Evolutionary conservation across 2,888 invertebrate genomes (phyloP).

Genomic region (Mimachlamys varia): DNA sequence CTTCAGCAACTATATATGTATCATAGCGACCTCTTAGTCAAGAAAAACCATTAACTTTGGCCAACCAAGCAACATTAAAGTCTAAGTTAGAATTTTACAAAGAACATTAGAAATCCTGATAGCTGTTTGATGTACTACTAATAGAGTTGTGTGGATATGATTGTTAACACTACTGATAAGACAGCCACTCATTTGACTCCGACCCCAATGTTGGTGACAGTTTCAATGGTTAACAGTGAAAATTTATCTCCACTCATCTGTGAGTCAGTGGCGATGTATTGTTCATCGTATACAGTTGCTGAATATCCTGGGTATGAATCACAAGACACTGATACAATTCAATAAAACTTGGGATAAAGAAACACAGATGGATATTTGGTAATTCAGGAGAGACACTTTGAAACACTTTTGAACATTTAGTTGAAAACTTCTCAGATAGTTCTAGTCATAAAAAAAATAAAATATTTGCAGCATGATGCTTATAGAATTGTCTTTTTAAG

Average conservation of each 20-base stretch:
- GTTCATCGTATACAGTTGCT: background rate
- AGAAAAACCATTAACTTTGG: background rate
- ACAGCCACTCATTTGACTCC: background rate
- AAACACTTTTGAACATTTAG: background rate
- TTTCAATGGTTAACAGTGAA: background rate
- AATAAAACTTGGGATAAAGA: background rate
- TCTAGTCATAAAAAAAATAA: background rate
- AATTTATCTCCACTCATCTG: background rate
- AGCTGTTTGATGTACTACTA: background rate
- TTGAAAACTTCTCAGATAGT: background rate
- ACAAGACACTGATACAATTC: background rate
- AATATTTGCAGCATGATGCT: background rate
- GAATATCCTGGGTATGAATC: slow-evolving; percentile 11
- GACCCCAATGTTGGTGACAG: background rate
- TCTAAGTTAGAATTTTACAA: background rate
- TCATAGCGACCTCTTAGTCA: background rate
- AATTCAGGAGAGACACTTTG: background rate
- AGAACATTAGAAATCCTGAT: background rate
- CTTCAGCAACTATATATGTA: background rate
- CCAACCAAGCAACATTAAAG: background rate
- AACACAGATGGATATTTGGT: background rate
- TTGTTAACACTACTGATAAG: background rate
- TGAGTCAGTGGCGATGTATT: background rate
- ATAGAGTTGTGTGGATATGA: background rate
- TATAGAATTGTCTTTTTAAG: background rate